These are phyloP conservation scores for Drosophila mulleri DNA, from an alignment of 2,888 invertebrate genomes.

Conservation along the genomic window DNA sequence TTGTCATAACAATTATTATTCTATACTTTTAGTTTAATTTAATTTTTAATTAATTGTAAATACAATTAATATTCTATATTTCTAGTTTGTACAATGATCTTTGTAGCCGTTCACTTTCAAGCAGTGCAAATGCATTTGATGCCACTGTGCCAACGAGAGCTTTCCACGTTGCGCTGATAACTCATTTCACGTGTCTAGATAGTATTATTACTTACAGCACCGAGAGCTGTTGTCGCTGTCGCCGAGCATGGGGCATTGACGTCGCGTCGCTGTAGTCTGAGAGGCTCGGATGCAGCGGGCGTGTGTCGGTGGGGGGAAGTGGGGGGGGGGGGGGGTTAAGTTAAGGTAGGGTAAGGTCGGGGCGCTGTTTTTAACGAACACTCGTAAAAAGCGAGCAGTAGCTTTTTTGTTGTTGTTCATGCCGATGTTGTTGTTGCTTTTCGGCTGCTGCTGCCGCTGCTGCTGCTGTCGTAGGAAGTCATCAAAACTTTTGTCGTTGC, in stretches of 20 bases:
- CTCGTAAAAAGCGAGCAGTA: slow-evolving; percentile 68
- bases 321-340: background rate
- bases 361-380: slow-evolving; percentile 50
- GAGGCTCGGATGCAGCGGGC: slow-evolving; percentile 11
- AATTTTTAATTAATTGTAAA: no score
- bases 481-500: slow-evolving; percentile 64
- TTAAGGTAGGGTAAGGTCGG: background rate
- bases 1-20: no score
- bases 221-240: slow-evolving; percentile 26
- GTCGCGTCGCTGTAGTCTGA: slow-evolving; percentile 12
- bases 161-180: slow-evolving; percentile 66
- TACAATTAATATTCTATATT: no score
- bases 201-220: slow-evolving; percentile 67
- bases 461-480: slow-evolving; percentile 60
- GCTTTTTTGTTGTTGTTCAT: slow-evolving; percentile 34
- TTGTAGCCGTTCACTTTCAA: background rate
- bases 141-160: slow-evolving; percentile 48
- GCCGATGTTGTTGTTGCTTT: slow-evolving; percentile 33
- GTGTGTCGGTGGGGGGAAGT: background rate
- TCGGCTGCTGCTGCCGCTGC: slow-evolving; percentile 12
- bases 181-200: slow-evolving; percentile 80
- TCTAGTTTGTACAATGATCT: background rate
- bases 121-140: background rate
- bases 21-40: no score
- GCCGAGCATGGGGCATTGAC: slow-evolving; percentile 38